Percentiles rank a stretch among this genome's conserved stretches.
phyloP scores from a whole-genome alignment of 2,113 vertebrate genomes.

The Actenoides lindsayi region DNA sequence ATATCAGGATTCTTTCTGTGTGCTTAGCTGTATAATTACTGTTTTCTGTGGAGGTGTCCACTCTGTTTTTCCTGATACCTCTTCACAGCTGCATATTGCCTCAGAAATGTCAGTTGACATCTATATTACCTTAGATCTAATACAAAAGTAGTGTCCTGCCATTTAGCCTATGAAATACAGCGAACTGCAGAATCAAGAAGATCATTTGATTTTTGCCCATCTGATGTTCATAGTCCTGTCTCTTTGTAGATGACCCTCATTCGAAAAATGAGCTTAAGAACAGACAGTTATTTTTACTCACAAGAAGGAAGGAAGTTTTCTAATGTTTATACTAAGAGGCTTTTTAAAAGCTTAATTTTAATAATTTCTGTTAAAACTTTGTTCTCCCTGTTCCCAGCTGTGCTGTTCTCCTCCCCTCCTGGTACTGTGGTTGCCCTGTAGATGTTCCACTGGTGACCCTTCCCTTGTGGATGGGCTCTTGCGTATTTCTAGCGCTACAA shows the following conservation, averaged over 20 bases:
- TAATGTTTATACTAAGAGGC: neutral
- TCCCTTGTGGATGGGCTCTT: neutral
- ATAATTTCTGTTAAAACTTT: neutral
- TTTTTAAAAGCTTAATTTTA: conserved; percentile 4
- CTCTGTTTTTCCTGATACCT: neutral
- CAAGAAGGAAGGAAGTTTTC: neutral
- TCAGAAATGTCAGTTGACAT: neutral
- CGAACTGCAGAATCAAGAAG: neutral
- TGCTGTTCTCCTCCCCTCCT: neutral
- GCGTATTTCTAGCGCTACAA: neutral
- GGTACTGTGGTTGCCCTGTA: neutral
- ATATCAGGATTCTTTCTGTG: neutral
- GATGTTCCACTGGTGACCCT: neutral
- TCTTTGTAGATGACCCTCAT: neutral
- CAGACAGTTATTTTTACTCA: neutral
- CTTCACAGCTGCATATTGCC: neutral
- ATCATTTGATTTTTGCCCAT: neutral
- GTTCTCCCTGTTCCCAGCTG: neutral
- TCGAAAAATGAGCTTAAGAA: neutral
- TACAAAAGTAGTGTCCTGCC: neutral
- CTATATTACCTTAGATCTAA: neutral
- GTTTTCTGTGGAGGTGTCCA: neutral
- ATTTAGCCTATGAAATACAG: neutral
- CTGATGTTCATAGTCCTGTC: neutral
- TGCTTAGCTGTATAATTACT: neutral